Evolutionary conservation across 2,888 invertebrate genomes (phyloP), one percentile per base, ranked within the genome.

Genomic region (Junonia oenone): DNA sequence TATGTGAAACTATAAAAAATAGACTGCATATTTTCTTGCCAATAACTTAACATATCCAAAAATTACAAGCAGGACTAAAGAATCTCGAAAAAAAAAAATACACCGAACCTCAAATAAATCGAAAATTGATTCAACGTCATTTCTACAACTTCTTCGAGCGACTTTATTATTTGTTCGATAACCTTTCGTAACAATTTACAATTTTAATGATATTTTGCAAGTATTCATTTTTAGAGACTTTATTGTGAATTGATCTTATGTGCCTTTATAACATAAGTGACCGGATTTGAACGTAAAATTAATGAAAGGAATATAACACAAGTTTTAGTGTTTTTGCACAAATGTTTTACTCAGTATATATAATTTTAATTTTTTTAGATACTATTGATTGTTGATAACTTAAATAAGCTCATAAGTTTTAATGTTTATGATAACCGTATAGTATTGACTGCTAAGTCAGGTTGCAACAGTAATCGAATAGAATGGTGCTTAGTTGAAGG

Each of bases 401-500:
- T 80, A 77, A 84, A 85, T 84, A 81, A 82, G 68, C 70, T 70
- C 52, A 78, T 85, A 82, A 78, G 77, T 83, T 84, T 77, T 75
- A 81, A 73, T 73, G 71, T 79, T 78, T 78, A 76, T 78, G 65
- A 68, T 81, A 80, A 76, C 77, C 76, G 72, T 72, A 78, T 74
- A 84, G 83, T 87, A 85, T 85, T 84, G 77, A 82, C 78, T 75
- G 81, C 81, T 87, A 83, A 85, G 86, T 89, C 86, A 82, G 77
- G 69, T 70, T 64, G 76, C 80, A 83, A 84, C 83, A 77, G 81
- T 81, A 76, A 89, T 88, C 88, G 90, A 90, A 90, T 89, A 89
- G 85, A 89, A 87, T 87, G 90, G 90, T 90, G 90, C 90, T 90
- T 90, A 87, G 86, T 82, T 72, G 73, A 83, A 63, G 64, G 68